Evolutionary conservation across 2,797 vertebrate species (phyloP).

Genomic region (Nyctalus aviator): DNA sequence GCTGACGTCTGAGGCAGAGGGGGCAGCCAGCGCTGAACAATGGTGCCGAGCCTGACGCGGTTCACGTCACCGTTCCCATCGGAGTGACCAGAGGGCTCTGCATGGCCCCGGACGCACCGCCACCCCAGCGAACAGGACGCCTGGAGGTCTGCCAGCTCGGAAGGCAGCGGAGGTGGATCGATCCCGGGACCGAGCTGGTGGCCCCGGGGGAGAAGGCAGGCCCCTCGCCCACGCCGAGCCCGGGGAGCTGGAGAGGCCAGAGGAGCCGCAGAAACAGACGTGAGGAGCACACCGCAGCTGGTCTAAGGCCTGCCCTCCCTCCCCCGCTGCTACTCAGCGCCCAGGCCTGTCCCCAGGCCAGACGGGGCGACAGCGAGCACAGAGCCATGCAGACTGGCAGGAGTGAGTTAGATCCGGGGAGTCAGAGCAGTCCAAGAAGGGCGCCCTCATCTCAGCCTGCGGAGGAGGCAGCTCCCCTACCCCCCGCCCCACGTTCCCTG

Average conservation of each 20-base stretch:
- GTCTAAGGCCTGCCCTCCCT: neutral
- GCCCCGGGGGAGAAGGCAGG: neutral
- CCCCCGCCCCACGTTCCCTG: fast-evolving
- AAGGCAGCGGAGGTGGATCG: neutral
- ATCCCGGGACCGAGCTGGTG: neutral
- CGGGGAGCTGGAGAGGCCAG: constrained; percentile 23
- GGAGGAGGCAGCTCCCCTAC: neutral
- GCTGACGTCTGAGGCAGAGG: neutral
- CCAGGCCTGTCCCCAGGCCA: constrained; percentile 3
- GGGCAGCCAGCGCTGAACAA: neutral
- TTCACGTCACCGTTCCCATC: neutral
- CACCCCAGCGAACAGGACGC: neutral
- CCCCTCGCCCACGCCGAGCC: neutral
- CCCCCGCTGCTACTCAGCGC: neutral
- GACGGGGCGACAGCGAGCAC: neutral
- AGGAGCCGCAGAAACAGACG: neutral
- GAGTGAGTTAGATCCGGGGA: neutral
- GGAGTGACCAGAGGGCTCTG: neutral
- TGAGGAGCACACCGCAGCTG: neutral
- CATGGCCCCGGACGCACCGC: neutral
- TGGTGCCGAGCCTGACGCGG: neutral
- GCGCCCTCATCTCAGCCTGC: neutral
- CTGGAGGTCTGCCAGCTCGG: neutral
- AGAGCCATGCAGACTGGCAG: neutral
- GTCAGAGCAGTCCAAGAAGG: neutral